Base-by-base conservation (phyloP, 2,888 invertebrate genomes). In the Nematopogon swammerdamellus region DNA sequence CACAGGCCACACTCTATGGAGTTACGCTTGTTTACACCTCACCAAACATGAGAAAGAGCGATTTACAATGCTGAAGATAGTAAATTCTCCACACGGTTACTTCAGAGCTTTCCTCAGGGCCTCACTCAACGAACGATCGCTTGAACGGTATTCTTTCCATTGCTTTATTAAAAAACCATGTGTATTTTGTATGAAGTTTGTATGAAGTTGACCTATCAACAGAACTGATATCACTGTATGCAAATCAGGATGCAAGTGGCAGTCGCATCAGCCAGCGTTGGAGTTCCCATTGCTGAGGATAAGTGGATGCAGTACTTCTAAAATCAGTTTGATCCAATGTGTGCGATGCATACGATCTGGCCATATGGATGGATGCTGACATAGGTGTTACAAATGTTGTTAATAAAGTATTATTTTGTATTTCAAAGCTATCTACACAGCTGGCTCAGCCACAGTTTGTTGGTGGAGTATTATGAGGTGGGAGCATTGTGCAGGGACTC, bases 51-150 rank as follows among this genome's bases (percentile, higher is more conserved):
- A 95, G 68, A 85, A 88, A 53, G 91, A 94, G 63, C 84, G 97
- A 49, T 97, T 92, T 68, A 82, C 85, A 59, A 83, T 88, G 48
- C 63, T 80, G 2, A 63, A 75, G 11, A 73, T 74, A 53, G 73
- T 80, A 46, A 80, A 79, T 54, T 77, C 80, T 5, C 79, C 80
- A n/a, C 81, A 86, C 48, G 95, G 95, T 16, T 83, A 91, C 59
- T 91, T 91, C 18, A 84, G 92, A 60, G 93, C 96, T 19, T 96
- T 97, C 86, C 83, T 97, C 20, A 82, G 97, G 55, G 89, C 95
- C 17, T 82, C 93, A 3, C 80, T 97, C 19, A 97, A 97, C 77
- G 97, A 97, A 67, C 85, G 91, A 59, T 92, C 95, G 0, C 77
- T 97, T 45, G 93, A 94, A 63, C 85, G 88, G 73, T 68, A 62